Conservation (phyloP, 2,797 vertebrate genomes). For the Allenopithecus nigroviridis region DNA sequence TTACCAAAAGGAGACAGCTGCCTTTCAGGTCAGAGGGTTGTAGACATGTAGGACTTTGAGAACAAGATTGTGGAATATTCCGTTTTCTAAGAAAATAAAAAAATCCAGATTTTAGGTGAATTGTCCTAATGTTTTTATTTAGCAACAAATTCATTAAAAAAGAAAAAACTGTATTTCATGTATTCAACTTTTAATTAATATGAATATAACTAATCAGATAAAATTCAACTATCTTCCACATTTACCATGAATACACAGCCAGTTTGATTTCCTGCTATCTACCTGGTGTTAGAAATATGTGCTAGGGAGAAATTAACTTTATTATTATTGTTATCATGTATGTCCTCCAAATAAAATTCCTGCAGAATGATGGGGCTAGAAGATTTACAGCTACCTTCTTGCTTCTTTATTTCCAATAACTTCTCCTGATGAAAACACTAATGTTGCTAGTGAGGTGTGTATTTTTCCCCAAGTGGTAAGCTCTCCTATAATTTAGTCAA, state of each 20-base stretch:
- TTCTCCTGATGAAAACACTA: not conserved
- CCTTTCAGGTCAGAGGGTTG: not conserved
- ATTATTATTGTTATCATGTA: not conserved
- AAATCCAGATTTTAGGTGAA: not conserved
- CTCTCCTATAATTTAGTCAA: not conserved
- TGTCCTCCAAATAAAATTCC: not conserved
- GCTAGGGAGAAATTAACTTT: not conserved
- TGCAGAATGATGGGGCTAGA: not conserved
- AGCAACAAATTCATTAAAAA: not conserved
- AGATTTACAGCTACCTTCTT: not conserved
- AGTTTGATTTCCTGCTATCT: not conserved
- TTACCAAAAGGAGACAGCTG: not conserved
- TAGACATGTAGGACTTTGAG: not conserved
- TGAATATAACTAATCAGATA: slow-evolving; percentile 5
- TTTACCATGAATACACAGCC: not conserved
- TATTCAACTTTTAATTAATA: not conserved
- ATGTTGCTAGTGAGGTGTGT: not conserved
- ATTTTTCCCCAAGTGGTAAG: not conserved
- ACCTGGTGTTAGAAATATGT: not conserved
- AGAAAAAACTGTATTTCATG: not conserved
- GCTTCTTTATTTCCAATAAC: not conserved
- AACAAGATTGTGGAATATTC: not conserved
- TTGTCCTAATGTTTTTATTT: not conserved
- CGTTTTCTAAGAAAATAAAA: not conserved
- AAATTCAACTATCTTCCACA: not conserved